Base-by-base conservation (phyloP, 2,888 invertebrate genomes). In the Spisula subtruncata region DNA sequence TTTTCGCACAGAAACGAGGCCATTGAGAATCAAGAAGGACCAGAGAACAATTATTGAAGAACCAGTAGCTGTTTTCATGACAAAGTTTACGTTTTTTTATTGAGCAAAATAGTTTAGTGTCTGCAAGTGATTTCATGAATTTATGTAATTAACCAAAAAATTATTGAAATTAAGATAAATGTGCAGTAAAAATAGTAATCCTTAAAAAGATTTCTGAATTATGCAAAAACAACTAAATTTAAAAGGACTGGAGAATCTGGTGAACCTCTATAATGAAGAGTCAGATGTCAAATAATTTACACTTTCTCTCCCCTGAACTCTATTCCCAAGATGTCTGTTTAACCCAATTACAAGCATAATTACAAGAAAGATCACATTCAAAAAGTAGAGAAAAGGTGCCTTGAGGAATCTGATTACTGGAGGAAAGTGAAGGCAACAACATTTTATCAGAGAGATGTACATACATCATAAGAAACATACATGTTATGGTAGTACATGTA, bases 331-430 rank as follows among this genome's bases (percentile, higher is more conserved):
- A 35, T 5, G 35, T 35, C 75, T 75, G 16, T 35, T 35, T 75
- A 75, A 75, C 75, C 35, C 75, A 75, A 75, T 75, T 75, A 75
- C 16, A 75, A 35, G 75, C 75, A 32, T 75, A 14, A 35, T 75
- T 75, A 35, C 32, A 12, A 75, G 32, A 41, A 14, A 75, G 35
- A 75, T 75, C 32, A 35, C 29, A 18, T 35, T 35, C 29, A 35
- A 75, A 75, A 75, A 75, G 35, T 75, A 18, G 18, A 35, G 35
- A 32, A 75, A 75, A 75, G 75, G 12, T 35, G 35, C 32, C 35
- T 71, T 4, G 29, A 14, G 75, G 35, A 75, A 75, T 75, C 32
- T 75, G 32, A 75, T 75, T 75, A 75, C 75, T n/a, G n/a, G n/a
- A 35, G 32, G 2, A 35, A 16, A 75, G 35, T 18, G 35, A 35